Evolutionary conservation across 2,113 vertebrate species (phyloP).

Genomic region (Fregata magnificens): DNA sequence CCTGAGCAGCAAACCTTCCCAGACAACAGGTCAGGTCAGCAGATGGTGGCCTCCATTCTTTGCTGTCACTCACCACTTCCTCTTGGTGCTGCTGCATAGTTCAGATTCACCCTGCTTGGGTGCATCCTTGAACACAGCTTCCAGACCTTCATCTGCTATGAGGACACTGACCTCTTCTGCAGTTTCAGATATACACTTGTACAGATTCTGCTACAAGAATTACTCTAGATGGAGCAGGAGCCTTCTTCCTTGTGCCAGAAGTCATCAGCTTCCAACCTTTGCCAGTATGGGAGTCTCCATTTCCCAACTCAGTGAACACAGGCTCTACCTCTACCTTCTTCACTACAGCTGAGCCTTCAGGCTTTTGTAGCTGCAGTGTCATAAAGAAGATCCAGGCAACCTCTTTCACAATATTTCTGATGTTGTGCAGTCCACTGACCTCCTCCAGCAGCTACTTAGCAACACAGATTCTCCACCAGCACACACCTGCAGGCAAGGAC

Average conservation of each 20-base stretch:
- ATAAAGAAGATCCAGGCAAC: neutral
- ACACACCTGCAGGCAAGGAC: neutral
- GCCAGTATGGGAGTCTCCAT: neutral
- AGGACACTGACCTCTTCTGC: neutral
- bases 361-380: neutral
- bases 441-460: neutral
- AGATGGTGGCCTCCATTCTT: neutral
- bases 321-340: neutral
- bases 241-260: neutral
- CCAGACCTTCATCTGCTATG: neutral
- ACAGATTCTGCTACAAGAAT: neutral
- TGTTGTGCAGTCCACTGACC: neutral
- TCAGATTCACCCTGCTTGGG: neutral
- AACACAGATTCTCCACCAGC: neutral
- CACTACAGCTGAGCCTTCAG: neutral
- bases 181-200: neutral
- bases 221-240: neutral
- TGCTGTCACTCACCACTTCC: neutral
- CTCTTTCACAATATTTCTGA: neutral
- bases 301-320: neutral
- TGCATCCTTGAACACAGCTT: neutral
- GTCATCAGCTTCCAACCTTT: neutral
- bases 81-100: neutral
- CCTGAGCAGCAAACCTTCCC: neutral
- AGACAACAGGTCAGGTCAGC: neutral